These are phyloP conservation scores for Noctua janthina DNA, from an alignment of 2,888 invertebrate species.

Conservation along the genomic window DNA sequence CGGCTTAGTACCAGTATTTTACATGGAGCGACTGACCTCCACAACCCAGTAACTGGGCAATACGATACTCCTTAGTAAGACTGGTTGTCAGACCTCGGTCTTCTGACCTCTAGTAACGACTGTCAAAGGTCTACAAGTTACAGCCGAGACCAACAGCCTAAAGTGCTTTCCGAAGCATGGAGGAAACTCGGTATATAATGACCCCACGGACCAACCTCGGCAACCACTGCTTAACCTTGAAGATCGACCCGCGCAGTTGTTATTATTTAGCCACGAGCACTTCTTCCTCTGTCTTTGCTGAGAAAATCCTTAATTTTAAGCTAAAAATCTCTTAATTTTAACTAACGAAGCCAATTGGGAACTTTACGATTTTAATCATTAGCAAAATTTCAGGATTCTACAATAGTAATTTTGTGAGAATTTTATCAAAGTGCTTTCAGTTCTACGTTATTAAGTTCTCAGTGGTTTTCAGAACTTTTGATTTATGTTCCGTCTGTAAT, in stretches of 20 bases:
- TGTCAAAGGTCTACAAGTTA: too few species aligned
- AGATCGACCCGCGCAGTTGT: neutral
- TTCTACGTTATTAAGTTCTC: slow-evolving; percentile 49
- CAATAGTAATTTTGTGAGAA: slow-evolving; percentile 39
- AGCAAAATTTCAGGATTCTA: slow-evolving; percentile 13
- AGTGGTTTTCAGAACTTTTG: slow-evolving; percentile 58
- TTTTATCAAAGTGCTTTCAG: slow-evolving; percentile 50
- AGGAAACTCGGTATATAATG: neutral
- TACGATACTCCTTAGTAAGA: too few species aligned
- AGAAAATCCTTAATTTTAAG: neutral
- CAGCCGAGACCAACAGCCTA: too few species aligned
- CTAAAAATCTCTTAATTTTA: neutral
- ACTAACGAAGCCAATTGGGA: neutral
- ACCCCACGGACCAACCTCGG: neutral
- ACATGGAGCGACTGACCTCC: too few species aligned
- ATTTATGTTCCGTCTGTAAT: slow-evolving; percentile 56
- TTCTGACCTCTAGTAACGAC: too few species aligned
- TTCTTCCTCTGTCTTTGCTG: too few species aligned
- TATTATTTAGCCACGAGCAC: too few species aligned
- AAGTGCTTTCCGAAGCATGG: too few species aligned
- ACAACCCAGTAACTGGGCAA: too few species aligned
- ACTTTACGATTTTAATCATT: slow-evolving; percentile 24
- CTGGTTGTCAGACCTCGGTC: too few species aligned
- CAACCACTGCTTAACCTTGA: neutral
- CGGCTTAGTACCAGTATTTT: too few species aligned